These are phyloP conservation scores for Drosophila pegasa DNA, from an alignment of 2,888 invertebrate species.

Conservation along the genomic window DNA sequence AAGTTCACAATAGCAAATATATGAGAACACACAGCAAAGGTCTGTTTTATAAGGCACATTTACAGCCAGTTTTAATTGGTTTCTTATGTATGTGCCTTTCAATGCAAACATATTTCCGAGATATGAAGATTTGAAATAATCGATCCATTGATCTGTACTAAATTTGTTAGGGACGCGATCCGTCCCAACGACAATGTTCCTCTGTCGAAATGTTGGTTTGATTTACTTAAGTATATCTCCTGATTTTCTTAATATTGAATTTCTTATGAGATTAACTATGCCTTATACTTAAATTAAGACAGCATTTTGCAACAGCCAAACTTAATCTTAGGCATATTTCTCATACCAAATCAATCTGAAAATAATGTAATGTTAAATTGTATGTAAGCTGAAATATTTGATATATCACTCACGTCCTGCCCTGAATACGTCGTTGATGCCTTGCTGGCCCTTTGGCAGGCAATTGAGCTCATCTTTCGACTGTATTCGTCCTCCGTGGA, in stretches of 20 bases:
- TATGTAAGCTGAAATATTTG: neutral
- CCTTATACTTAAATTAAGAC: too few relatives aligned
- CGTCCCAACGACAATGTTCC: neutral
- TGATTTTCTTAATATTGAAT: neutral
- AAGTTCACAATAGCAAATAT: neutral
- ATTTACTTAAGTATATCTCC: neutral
- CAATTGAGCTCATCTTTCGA: conserved; percentile 19
- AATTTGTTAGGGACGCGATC: neutral
- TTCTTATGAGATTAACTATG: neutral
- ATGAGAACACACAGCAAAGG: neutral
- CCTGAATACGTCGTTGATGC: conserved; percentile 1
- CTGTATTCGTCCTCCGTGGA: conserved; percentile 42
- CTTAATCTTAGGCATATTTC: too few relatives aligned
- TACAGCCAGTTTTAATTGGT: neutral
- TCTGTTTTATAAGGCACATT: neutral
- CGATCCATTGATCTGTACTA: neutral
- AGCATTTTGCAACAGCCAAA: too few relatives aligned
- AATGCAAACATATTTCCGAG: neutral
- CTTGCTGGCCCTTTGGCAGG: conserved; percentile 28
- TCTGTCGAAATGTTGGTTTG: conserved; percentile 7
- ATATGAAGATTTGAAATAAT: neutral
- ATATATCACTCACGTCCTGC: neutral
- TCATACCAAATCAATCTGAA: conserved; percentile 1
- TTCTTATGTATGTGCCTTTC: neutral
- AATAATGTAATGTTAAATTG: neutral